Evolutionary conservation across 2,888 invertebrate species (phyloP), one percentile per base, ranked within the genome.

Genomic region (Liopterus haemorrhoidalis): DNA sequence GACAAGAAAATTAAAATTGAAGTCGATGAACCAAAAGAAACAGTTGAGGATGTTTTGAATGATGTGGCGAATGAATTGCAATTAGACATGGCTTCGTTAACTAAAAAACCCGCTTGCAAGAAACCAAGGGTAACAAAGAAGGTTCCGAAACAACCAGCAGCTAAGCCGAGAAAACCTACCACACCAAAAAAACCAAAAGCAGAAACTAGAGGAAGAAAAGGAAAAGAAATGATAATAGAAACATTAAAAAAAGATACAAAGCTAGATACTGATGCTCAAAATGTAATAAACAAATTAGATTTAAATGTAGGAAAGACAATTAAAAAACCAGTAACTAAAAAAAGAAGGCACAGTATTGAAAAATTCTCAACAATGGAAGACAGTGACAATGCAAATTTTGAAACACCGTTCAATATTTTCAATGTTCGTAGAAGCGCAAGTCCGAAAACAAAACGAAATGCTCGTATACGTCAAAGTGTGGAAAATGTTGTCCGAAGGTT

Each of bases 281-380:
- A 66, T 52, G 59, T 68, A 11, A 69, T 69, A 37, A 68, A 69
- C 48, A 61, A 60, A 58, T 52, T 69, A 39, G 68, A 68, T 57
- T 55, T 69, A 36, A 67, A 67, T 43, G 67, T 67, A n/a, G 48
- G 42, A 15, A 53, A 52, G 31, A 50, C 59, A 24, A 62, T 57
- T 25, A 57, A 59, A 45, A 53, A 59, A 39, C 41, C 42, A 18
- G 57, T 59, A 1, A 44, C 53, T 1, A 48, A 54, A 4, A 63
- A 61, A 42, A 52, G 69, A 40, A 52, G 69, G 19, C 68, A 69
- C 46, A 68, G 68, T 36, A 67, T 68, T 32, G 68, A 67, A 49
- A 68, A 67, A 53, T 62, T 64, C 48, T 63, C 66, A 1, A 52
- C 66, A 1, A 52, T 64, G 18, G 56, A 57, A 22, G 41, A 52